Evolutionary conservation across 2,888 invertebrate species (phyloP).

Genomic region (Chrysopilus asiliformis): DNA sequence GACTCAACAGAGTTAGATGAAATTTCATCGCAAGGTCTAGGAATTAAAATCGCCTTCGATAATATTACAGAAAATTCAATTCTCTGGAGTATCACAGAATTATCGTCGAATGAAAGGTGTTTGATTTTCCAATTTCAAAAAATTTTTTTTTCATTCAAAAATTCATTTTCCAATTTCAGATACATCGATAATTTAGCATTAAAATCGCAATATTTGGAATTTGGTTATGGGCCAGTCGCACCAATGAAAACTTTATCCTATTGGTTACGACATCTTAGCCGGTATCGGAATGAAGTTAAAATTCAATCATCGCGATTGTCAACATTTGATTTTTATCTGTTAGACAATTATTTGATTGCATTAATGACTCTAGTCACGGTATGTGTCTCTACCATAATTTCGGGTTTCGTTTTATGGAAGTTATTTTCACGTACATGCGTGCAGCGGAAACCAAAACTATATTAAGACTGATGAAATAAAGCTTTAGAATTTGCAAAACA

Average conservation of each 20-base stretch:
- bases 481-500: no score
- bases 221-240: slow-evolving; percentile 3
- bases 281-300: slow-evolving; percentile 4
- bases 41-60: slow-evolving; percentile 8
- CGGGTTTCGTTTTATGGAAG: slow-evolving; percentile 1
- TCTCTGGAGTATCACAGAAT: slow-evolving; percentile 5
- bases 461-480: no score
- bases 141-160: not conserved
- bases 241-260: slow-evolving; percentile 8
- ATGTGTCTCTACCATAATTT: slow-evolving; percentile 1
- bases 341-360: slow-evolving; percentile 7
- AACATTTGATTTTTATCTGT: slow-evolving; percentile 7
- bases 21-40: slow-evolving; percentile 7
- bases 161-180: slow-evolving; percentile 2
- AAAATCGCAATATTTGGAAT: slow-evolving; percentile 5
- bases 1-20: slow-evolving; percentile 5
- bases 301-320: not conserved
- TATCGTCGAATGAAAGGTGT: no score
- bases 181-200: slow-evolving; percentile 4
- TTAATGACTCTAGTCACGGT: slow-evolving; percentile 4
- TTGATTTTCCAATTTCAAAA: no score
- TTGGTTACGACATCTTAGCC: slow-evolving; percentile 7
- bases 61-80: slow-evolving; percentile 7
- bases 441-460: slow-evolving; percentile 6
- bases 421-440: not conserved